These are phyloP conservation scores for Leptonema lineaticorne DNA, from an alignment of 1,140 invertebrate genomes.

Conservation along the genomic window DNA sequence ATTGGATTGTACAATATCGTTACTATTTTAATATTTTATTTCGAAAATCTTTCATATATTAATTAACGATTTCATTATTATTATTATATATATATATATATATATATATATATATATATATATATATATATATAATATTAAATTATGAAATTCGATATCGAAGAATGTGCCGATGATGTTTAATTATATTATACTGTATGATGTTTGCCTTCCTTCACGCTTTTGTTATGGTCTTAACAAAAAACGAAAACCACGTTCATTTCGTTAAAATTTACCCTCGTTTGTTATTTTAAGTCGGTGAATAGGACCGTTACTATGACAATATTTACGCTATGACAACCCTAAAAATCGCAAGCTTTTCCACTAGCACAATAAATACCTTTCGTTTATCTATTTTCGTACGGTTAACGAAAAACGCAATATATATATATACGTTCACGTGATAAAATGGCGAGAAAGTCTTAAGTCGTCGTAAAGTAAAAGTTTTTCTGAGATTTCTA, in stretches of 20 bases:
- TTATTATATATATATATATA: background rate
- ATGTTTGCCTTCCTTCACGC: no score
- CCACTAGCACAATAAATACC: background rate
- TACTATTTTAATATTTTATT: background rate
- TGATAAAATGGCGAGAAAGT: background rate
- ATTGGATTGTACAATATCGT: background rate
- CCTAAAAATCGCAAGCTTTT: background rate
- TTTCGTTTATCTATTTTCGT: background rate
- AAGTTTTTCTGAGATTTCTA: background rate
- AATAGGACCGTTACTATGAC: slow-evolving; percentile 15
- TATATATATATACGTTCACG: background rate
- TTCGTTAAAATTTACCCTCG: background rate
- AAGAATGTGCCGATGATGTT: no score
- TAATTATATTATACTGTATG: no score
- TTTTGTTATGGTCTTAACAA: background rate
- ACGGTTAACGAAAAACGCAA: background rate
- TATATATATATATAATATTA: background rate
- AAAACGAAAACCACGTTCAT: background rate
- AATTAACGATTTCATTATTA: background rate
- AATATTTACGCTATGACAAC: slow-evolving; percentile 16
- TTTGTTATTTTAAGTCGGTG: slow-evolving; percentile 3
- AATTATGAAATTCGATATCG: no score
- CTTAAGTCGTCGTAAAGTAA: background rate
- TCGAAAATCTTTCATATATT: no score
- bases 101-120: background rate